These are phyloP conservation scores for Venusia cambrica DNA, from an alignment of 2,888 invertebrate genomes.

Conservation along the genomic window DNA sequence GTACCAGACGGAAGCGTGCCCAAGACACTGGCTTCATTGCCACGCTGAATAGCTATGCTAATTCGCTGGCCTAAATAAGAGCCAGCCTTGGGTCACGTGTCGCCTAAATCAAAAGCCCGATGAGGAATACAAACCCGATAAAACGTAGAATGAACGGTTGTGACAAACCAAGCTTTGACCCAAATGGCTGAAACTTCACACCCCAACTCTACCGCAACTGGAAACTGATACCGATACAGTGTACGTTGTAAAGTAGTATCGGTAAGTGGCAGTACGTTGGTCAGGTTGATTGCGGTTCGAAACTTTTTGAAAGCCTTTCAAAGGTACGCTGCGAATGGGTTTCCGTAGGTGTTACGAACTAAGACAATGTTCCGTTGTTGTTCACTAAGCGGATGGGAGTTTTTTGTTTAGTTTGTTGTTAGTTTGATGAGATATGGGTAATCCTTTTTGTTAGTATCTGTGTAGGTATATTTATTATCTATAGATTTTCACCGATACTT, in stretches of 20 bases:
- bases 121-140: too few species aligned
- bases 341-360: conserved; percentile 28
- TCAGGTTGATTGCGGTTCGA: conserved; percentile 34
- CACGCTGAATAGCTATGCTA: too few species aligned
- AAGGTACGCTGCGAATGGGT: conserved; percentile 27
- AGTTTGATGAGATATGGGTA: conserved; percentile 14
- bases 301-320: conserved; percentile 32
- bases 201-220: conserved; percentile 20
- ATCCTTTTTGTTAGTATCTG: too few species aligned
- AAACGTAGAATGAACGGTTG: too few species aligned
- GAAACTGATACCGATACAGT: conserved; percentile 22
- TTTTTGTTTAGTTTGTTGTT: conserved; percentile 15
- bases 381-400: conserved; percentile 13
- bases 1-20: too few species aligned
- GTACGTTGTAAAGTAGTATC: conserved; percentile 27
- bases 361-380: conserved; percentile 25
- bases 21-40: too few species aligned
- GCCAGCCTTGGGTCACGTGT: too few species aligned
- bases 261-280: conserved; percentile 30
- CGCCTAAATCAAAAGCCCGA: too few species aligned
- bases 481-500: too few species aligned
- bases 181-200: background rate
- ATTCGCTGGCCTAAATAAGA: too few species aligned
- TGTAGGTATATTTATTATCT: too few species aligned
- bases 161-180: too few species aligned